Evolutionary conservation across 1,140 invertebrate species (phyloP).

Genomic region (Bombus pyrosoma): DNA sequence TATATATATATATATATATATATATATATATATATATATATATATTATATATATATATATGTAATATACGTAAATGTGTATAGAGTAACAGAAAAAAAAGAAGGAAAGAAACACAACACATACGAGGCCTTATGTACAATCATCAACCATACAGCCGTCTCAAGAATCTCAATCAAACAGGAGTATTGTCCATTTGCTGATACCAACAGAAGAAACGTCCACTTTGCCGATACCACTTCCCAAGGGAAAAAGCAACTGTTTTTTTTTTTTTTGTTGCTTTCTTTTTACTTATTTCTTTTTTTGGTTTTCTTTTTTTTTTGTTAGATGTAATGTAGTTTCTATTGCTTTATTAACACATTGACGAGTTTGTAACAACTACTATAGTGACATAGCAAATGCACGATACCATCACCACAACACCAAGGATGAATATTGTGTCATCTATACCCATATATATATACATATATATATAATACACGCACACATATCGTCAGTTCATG

Average conservation of each 20-base stretch:
- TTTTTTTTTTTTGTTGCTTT: neutral
- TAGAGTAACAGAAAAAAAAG: neutral
- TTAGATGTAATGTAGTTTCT: conserved; percentile 21
- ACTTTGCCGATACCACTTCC: conserved; percentile 59
- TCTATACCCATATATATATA: conserved; percentile 50
- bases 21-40: too few species aligned
- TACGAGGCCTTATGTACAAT: conserved; percentile 69
- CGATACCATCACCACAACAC: conserved; percentile 82
- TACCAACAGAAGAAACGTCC: conserved; percentile 71
- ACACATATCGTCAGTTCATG: conserved; percentile 22
- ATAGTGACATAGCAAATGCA: conserved; percentile 81
- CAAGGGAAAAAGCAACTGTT: conserved; percentile 49
- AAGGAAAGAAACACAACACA: neutral
- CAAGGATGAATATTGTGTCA: conserved; percentile 70
- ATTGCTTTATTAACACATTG: conserved; percentile 46
- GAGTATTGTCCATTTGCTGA: conserved; percentile 78
- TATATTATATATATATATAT: conserved; percentile 31
- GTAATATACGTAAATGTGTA: conserved; percentile 2
- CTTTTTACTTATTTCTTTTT: too few species aligned
- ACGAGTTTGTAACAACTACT: conserved; percentile 71
- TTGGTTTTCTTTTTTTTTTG: conserved; percentile 27
- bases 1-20: too few species aligned
- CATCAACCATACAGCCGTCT: conserved; percentile 70
- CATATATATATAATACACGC: conserved; percentile 25
- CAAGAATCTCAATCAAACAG: conserved; percentile 48